Evolutionary conservation across 2,113 vertebrate genomes (phyloP).

Genomic region (Heloderma charlesbogerti): DNA sequence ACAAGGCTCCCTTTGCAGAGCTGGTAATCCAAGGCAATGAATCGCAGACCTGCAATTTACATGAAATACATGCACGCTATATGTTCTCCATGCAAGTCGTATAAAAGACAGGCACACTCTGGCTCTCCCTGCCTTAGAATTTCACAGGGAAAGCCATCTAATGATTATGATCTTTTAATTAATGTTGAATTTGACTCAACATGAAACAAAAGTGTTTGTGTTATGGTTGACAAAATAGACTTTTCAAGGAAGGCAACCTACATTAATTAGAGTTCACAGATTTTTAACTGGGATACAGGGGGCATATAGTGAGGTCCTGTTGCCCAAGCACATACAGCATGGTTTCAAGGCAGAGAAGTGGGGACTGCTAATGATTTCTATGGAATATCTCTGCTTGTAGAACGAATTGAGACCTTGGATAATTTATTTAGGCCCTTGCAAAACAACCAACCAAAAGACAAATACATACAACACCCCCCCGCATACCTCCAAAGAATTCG

Average conservation of each 20-base stretch:
- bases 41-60: constrained; percentile 20
- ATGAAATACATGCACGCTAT: constrained; percentile 14
- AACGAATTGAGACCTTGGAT: not conserved
- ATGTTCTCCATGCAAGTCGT: constrained; percentile 5
- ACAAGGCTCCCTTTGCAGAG: not conserved
- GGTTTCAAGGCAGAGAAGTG: not conserved
- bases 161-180: constrained; percentile 81
- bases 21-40: not conserved
- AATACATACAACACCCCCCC: not conserved
- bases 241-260: constrained; percentile 28
- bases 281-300: constrained; percentile 15
- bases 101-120: constrained; percentile 28
- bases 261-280: constrained; percentile 30
- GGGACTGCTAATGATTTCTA: not conserved
- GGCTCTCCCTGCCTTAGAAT: constrained; percentile 42
- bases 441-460: not conserved
- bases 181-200: constrained; percentile 61
- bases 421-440: not conserved
- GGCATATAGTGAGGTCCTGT: not conserved
- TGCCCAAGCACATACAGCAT: constrained; percentile 10
- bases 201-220: constrained; percentile 66
- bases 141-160: constrained; percentile 60
- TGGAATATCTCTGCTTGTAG: not conserved
- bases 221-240: constrained; percentile 27
- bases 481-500: constrained; percentile 9